Percentiles rank a stretch among this genome's conserved stretches.
Evolutionary conservation across 2,888 invertebrate genomes (phyloP).

Genomic region (Biston stratarius): DNA sequence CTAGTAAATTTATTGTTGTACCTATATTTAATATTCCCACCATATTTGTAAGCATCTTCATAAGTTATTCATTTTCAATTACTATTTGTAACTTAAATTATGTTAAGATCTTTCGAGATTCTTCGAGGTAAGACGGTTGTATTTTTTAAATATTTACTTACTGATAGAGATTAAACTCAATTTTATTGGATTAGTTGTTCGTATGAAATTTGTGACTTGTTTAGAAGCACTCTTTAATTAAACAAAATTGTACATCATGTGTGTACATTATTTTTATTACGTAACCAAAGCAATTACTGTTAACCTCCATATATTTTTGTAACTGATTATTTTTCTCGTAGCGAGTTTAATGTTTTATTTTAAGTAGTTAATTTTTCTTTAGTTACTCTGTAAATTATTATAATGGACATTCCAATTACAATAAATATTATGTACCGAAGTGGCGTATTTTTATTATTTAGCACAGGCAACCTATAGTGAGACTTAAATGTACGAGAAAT

Average conservation of each 20-base stretch:
- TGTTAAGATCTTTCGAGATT: conserved; percentile 20
- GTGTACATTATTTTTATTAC: conserved; percentile 43
- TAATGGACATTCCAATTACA: conserved; percentile 82
- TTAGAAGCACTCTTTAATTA: conserved; percentile 9
- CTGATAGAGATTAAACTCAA: conserved; percentile 8
- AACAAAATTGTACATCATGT: conserved; percentile 31
- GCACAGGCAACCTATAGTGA: neutral
- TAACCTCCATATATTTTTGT: conserved; percentile 66
- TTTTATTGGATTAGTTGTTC: neutral
- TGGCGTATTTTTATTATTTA: neutral
- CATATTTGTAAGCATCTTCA: conserved; percentile 47
- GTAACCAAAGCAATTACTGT: conserved; percentile 73
- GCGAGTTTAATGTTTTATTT: conserved; percentile 53
- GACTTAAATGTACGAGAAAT: neutral
- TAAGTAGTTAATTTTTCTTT: conserved; percentile 62
- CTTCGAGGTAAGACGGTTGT: conserved; percentile 27
- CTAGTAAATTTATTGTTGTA: conserved; percentile 25
- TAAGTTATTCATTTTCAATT: conserved; percentile 47
- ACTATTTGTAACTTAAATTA: conserved; percentile 33
- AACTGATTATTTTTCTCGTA: conserved; percentile 53
- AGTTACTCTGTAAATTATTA: conserved; percentile 65
- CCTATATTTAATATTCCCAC: conserved; percentile 48
- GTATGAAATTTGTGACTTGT: conserved; percentile 3
- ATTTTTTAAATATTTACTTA: conserved; percentile 23
- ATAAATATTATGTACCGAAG: conserved; percentile 66